A percentile compares a stretch with the other conserved stretches of the same genome.
Evolutionary conservation across 92 coral and sea anemone species (phyloP).

Genomic region (Micromussa lordhowensis): DNA sequence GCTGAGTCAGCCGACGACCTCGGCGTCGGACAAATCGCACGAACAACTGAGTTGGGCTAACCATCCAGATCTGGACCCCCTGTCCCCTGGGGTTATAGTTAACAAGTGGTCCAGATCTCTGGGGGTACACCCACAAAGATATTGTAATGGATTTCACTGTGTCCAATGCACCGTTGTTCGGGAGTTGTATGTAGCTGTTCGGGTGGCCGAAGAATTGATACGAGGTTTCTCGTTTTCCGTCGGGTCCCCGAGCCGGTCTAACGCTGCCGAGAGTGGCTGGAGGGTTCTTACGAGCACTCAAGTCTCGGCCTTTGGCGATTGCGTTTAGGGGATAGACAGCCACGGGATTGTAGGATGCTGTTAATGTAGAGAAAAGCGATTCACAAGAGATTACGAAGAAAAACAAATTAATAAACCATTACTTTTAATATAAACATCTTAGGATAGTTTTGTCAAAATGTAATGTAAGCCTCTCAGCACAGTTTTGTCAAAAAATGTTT

Average conservation of each 20-base stretch:
- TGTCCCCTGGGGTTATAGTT: conserved; percentile 72
- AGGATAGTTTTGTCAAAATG: neutral
- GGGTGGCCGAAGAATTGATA: conserved; percentile 81
- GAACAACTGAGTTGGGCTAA: conserved; percentile 49
- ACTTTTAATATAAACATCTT: neutral
- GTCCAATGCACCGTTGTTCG: conserved; percentile 75
- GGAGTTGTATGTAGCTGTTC: conserved; percentile 77
- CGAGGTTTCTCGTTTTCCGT: conserved; percentile 71
- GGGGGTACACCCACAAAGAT: conserved; percentile 74
- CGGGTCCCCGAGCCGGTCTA: conserved; percentile 82
- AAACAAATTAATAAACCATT: neutral
- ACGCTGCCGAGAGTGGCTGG: conserved; percentile 66
- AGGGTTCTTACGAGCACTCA: conserved; percentile 71
- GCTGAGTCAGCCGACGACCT: conserved; percentile 51
- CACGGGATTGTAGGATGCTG: conserved; percentile 63
- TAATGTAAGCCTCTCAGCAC: neutral
- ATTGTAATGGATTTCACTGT: conserved; percentile 72
- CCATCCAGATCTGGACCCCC: conserved; percentile 85
- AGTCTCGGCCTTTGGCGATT: conserved; percentile 63
- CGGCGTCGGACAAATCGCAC: conserved; percentile 73
- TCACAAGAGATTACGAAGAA: neutral
- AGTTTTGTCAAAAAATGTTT: neutral
- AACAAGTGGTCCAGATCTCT: conserved; percentile 75
- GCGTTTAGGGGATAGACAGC: conserved; percentile 78
- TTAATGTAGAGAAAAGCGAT: neutral